A percentile compares a stretch with the other conserved stretches of the same genome.
Evolutionary conservation across 2,888 invertebrate genomes (phyloP).

Genomic region (Hofmannophila pseudospretella): DNA sequence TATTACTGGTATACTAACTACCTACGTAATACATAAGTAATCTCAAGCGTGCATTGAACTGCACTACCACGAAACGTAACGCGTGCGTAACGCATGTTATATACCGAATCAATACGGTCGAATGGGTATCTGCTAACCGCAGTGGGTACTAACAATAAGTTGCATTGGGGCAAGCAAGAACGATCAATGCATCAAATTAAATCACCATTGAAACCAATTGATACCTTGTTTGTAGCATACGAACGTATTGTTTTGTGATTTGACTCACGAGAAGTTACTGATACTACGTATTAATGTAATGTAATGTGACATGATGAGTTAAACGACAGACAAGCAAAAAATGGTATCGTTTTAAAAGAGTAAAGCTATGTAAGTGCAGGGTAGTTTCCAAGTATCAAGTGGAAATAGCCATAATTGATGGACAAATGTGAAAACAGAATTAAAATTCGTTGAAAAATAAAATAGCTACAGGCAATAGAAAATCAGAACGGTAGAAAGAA

Average conservation of each 20-base stretch:
- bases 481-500: too few relatives aligned
- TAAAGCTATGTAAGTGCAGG: conserved; percentile 6
- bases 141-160: conserved; percentile 13
- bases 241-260: conserved; percentile 18
- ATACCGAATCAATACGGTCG: conserved; percentile 7
- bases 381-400: conserved; percentile 10
- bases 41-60: conserved; percentile 1
- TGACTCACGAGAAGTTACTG: neutral
- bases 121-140: conserved; percentile 12
- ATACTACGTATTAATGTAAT: conserved; percentile 14
- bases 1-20: too few relatives aligned
- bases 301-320: conserved; percentile 5
- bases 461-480: too few relatives aligned
- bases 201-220: conserved; percentile 58
- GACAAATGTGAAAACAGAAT: too few relatives aligned
- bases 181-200: conserved; percentile 49
- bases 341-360: conserved; percentile 11
- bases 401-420: too few relatives aligned
- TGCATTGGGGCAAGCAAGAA: conserved; percentile 24
- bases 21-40: too few relatives aligned
- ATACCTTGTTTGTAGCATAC: conserved; percentile 25
- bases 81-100: conserved; percentile 1
- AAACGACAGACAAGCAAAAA: conserved; percentile 16
- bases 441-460: too few relatives aligned
- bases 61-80: too few relatives aligned